Conservation (phyloP, 37 sponge, comb jelly and placozoan species). For the Cladorhizidae sp. region DNA sequence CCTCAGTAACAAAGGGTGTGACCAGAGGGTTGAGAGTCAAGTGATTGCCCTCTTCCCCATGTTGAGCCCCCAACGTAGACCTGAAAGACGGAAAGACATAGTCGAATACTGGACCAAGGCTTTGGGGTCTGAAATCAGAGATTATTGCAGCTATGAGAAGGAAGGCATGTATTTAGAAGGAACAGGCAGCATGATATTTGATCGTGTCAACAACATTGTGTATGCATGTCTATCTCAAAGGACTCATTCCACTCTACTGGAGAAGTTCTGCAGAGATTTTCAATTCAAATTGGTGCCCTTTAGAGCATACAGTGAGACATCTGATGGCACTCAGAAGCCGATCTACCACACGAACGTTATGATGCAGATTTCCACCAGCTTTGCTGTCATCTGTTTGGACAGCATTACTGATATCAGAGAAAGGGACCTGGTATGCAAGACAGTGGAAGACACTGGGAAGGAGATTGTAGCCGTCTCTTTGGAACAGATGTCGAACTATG, state of each 20-base stretch:
- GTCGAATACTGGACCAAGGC: conserved; percentile 8
- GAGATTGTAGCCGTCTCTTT: conserved; percentile 7
- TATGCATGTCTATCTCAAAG: conserved; percentile 68
- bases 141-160: conserved; percentile 52
- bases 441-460: conserved; percentile 2
- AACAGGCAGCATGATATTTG: conserved; percentile 86
- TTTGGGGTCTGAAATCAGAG: conserved; percentile 25
- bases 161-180: conserved; percentile 71
- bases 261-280: conserved; percentile 47
- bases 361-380: conserved; percentile 41
- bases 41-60: conserved; percentile 67
- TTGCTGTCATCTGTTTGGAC: conserved; percentile 69
- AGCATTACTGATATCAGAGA: conserved; percentile 27
- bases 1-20: neutral
- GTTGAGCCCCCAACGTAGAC: conserved; percentile 45
- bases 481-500: conserved; percentile 25
- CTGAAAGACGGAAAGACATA: conserved; percentile 53
- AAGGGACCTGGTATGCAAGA: conserved; percentile 20
- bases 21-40: neutral
- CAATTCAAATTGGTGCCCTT: conserved; percentile 56
- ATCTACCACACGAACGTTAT: conserved; percentile 90
- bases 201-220: conserved; percentile 59
- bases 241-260: conserved; percentile 36
- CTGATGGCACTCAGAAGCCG: conserved; percentile 15
- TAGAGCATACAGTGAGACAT: neutral